phyloP scores from a whole-genome alignment of 2,797 vertebrate genomes.

The Synanceia verrucosa region DNA sequence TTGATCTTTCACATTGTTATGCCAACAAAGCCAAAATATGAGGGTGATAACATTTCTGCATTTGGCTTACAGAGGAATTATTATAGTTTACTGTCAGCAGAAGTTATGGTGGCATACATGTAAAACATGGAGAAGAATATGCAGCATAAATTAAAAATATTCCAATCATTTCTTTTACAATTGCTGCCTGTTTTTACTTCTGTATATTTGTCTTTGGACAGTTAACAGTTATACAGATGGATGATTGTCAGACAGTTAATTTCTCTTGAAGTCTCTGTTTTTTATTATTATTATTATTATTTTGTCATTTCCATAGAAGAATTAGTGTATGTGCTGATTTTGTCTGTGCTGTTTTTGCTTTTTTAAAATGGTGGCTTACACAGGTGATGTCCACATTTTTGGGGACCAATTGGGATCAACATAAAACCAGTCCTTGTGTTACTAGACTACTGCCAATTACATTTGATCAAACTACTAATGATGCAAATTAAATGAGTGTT shows the following conservation, averaged over 20 bases:
- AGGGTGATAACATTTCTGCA: background rate
- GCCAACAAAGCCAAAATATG: fast-evolving
- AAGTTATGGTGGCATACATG: too few relatives aligned
- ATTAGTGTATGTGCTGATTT: background rate
- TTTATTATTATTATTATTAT: too few relatives aligned
- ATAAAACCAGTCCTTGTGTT: background rate
- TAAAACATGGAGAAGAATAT: too few relatives aligned
- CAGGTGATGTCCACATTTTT: background rate
- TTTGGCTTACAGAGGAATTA: background rate
- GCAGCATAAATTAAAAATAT: background rate
- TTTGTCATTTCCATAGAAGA: background rate
- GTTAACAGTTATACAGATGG: background rate
- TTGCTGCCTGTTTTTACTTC: background rate
- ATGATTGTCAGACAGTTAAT: background rate
- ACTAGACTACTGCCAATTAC: too few relatives aligned
- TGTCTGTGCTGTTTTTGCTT: background rate
- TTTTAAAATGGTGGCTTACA: too few relatives aligned
- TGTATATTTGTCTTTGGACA: background rate
- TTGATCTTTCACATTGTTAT: background rate
- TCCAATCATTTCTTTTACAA: background rate
- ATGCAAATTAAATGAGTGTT: too few relatives aligned
- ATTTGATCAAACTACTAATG: too few relatives aligned
- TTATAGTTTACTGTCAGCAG: too few relatives aligned
- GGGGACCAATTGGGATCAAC: background rate
- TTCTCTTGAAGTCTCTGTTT: background rate